Evolutionary conservation across 1,140 invertebrate genomes (phyloP).

Genomic region (Achatina immaculata): DNA sequence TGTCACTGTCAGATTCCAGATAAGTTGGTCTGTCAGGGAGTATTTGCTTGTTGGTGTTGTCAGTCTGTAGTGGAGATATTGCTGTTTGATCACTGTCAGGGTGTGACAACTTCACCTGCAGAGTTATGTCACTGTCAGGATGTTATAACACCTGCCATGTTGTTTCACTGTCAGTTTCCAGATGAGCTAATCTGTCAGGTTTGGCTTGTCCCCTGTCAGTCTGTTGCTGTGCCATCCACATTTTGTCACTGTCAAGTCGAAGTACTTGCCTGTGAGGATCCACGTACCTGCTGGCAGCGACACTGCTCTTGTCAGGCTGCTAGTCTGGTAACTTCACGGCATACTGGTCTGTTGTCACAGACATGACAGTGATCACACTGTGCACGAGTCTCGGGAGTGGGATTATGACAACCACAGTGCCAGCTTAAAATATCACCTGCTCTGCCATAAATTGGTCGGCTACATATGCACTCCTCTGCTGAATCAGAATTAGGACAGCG

Average conservation of each 20-base stretch:
- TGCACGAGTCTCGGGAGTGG: neutral
- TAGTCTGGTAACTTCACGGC: constrained; percentile 9
- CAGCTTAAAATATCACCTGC: neutral
- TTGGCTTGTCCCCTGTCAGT: constrained; percentile 3
- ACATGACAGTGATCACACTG: constrained; percentile 20
- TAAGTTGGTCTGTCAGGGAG: neutral
- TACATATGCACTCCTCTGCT: neutral
- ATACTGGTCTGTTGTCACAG: neutral
- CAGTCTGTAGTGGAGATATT: neutral
- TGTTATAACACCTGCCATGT: neutral
- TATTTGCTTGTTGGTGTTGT: neutral
- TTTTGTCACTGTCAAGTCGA: constrained; percentile 31
- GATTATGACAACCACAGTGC: constrained; percentile 24
- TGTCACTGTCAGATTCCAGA: neutral
- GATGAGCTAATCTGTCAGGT: neutral
- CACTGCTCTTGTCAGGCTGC: constrained; percentile 15
- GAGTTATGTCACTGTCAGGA: constrained; percentile 20
- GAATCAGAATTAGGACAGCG: neutral
- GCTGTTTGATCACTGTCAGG: constrained; percentile 18
- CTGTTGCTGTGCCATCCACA: neutral
- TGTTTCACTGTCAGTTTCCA: constrained; percentile 4
- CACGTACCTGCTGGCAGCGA: constrained; percentile 1
- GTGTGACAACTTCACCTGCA: neutral
- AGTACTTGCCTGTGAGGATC: neutral
- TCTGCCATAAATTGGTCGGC: neutral